These are phyloP conservation scores for Sebastes reedi DNA, from an alignment of 2,797 vertebrate species.

Conservation along the genomic window DNA sequence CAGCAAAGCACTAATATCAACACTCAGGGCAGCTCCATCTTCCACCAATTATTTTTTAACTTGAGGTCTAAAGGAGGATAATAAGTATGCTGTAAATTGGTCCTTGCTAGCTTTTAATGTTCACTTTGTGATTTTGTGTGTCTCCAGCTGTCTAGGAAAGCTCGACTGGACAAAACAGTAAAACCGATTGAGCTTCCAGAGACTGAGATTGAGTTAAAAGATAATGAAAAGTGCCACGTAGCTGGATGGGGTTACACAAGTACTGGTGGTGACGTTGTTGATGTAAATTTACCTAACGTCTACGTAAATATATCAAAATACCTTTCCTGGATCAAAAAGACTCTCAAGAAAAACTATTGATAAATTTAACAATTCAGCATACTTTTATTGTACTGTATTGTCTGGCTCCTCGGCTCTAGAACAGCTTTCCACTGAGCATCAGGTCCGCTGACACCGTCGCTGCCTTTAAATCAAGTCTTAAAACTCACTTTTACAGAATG, in stretches of 20 bases:
- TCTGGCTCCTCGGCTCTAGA: not conserved
- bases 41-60: not conserved
- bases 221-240: constrained; percentile 34
- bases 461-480: not conserved
- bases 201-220: not conserved
- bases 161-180: not conserved
- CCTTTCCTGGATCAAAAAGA: constrained; percentile 29
- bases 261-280: accelerated
- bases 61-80: not conserved
- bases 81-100: not conserved
- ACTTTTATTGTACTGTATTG: not conserved
- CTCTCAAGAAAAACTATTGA: not conserved
- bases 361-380: not conserved
- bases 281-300: constrained; percentile 46
- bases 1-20: not conserved
- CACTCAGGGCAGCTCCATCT: not conserved
- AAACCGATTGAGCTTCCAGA: constrained; percentile 13
- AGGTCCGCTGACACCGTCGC: not conserved
- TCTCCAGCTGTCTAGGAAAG: constrained; percentile 50
- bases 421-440: not conserved
- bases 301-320: constrained; percentile 61
- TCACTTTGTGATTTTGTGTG: not conserved
- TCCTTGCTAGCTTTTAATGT: not conserved
- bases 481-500: not conserved
- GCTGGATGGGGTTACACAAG: constrained; percentile 50